Base-by-base conservation (phyloP, 2,797 vertebrate species). In the Typhlichthys eigenmanni region DNA sequence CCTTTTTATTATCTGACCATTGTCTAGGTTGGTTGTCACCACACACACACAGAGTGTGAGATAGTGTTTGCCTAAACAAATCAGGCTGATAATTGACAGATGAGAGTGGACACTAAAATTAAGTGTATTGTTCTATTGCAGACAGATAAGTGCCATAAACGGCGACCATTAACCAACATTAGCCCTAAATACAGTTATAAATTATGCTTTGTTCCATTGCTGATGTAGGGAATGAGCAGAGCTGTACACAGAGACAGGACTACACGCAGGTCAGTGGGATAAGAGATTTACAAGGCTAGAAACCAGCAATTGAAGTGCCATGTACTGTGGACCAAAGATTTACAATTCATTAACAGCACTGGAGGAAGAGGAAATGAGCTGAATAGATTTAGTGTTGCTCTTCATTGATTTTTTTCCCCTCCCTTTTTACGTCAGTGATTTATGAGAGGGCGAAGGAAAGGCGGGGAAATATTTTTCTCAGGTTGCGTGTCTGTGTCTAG, bases 71-170 rank as follows among this genome's bases (percentile, higher is more conserved):
- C 60, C 54, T 72, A 71, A 45, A 71, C 62, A 80, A 74, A 76
- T 72, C 74, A 71, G 67, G 78, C 71, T 82, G 75, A 83, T 89
- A 83, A 85, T 87, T 89, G 79, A 87, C 84, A 55, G 29, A 57
- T 63, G 78, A 80, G 72, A 69, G 78, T 60, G 64, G 71, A 68
- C 62, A 55, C 65, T 72, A 2, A 66, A 57, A 72, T 70, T 57
- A 64, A 77, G 75, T 79, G 76, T 53, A 68, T 72, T 57, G 56
- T 69, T 55, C 66, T 65, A 71, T 66, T 38, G 47, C 47, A 48
- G 17, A 55, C 47, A 85, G 73, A 85, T 86, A 80, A 74, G 51
- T 38, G 73, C 71, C 71, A 81, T 87, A 87, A 87, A 88, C 58
- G 49, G 9, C 47, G 47, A 45, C 34, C 47, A 55, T 71, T 49